Base-by-base conservation (phyloP, 2,113 vertebrate genomes). In the Pygoscelis antarcticus region DNA sequence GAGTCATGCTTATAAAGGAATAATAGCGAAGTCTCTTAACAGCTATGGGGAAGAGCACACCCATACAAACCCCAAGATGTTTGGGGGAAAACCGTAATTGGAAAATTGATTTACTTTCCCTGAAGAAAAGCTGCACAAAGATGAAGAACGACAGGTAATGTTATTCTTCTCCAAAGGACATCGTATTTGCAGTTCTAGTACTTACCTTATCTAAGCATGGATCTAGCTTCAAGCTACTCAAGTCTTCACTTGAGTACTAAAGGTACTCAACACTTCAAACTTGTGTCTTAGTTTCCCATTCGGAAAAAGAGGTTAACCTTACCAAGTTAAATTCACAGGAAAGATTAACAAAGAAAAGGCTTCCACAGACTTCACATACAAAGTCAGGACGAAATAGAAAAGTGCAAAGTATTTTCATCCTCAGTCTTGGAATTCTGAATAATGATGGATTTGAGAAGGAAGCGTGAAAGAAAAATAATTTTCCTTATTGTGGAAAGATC, bases 1-100 rank as follows among this genome's bases (percentile, higher is more conserved):
- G 79, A 98, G 58, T 96, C 93, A 96, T 47, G 49, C 4, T 18
- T 52, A 42, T 42, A 89, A 87, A 19, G 77, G 69, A 87, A 16
- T 64, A 54, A 65, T 6, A 85, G 44, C 3, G 4, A 91, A 93
- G 74, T 29, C 80, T 91, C 29, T 30, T 72, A 52, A 88, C 83
- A 94, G 20, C 36, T 47, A 58, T 26, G 7, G 7, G 47, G 72
- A 95, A 88, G 34, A 93, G 95, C 62, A 38, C 42, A 54, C 26
- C 38, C 58, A 38, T 10, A 21, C 11, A 65, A 72, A 70, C 32
- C 44, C 87, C 52, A 82, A 17, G 6, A 23, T 36, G 9, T 78
- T 89, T 30, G 58, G 66, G 58, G 93, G 49, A 92, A 91, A 71
- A 71, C 32, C 25, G 5, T 8, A 32, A 57, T 0, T 64, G 34